Percentiles rank a stretch among this genome's conserved stretches.
Conservation (phyloP, 1,140 invertebrate genomes). For the Brachystomella parvula region DNA sequence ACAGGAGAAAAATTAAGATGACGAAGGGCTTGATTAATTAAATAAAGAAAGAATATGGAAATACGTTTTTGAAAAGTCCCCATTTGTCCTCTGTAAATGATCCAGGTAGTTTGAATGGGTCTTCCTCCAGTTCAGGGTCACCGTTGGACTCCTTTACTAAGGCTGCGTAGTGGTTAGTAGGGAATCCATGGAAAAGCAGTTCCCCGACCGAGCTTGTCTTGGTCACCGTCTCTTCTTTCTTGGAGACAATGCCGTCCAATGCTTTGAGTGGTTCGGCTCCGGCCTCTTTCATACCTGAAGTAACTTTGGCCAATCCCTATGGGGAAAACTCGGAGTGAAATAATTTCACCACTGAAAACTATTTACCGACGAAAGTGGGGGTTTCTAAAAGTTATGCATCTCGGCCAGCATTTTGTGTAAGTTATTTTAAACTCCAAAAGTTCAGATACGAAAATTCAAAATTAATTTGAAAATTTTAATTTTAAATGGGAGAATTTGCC, state of each 20-base stretch:
- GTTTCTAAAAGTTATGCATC: too few relatives aligned
- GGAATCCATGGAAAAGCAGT: conserved; percentile 28
- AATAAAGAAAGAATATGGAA: neutral
- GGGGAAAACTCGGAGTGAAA: neutral
- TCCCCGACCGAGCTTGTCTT: conserved; percentile 22
- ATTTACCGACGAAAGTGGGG: neutral
- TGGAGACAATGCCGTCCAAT: conserved; percentile 13
- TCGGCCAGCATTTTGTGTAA: neutral
- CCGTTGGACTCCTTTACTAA: conserved; percentile 14
- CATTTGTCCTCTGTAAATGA: conserved; percentile 24
- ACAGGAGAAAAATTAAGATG: neutral
- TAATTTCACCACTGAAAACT: neutral
- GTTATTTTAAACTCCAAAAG: neutral
- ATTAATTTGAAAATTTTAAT: neutral
- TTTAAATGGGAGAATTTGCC: neutral
- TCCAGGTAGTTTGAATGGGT: conserved; percentile 25
- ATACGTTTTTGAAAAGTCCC: conserved; percentile 24
- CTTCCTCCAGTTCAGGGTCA: conserved; percentile 15
- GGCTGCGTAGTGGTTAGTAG: conserved; percentile 18
- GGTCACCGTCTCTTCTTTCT: conserved; percentile 26
- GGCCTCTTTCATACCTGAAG: neutral
- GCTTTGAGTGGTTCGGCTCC: conserved; percentile 1
- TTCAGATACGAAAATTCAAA: neutral
- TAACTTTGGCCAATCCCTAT: conserved; percentile 22
- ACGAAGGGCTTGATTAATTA: neutral